These are phyloP conservation scores for Caloenas nicobarica DNA, from an alignment of 2,113 vertebrate genomes.

Conservation along the genomic window DNA sequence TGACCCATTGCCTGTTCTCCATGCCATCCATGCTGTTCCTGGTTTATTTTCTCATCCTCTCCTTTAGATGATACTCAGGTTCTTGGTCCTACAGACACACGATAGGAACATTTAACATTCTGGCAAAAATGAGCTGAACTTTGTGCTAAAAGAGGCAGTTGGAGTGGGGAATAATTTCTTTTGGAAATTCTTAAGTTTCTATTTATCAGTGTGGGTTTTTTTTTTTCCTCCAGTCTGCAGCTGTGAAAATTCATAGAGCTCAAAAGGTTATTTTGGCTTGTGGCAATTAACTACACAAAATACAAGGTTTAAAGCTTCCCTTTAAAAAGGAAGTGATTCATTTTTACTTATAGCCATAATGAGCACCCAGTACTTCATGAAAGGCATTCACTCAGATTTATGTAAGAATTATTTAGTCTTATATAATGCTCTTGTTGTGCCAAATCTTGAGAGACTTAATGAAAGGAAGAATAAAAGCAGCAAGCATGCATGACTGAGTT, in stretches of 20 bases:
- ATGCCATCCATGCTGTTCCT: neutral
- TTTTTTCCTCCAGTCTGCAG: neutral
- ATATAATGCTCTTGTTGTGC: conserved; percentile 47
- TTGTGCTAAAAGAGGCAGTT: conserved; percentile 37
- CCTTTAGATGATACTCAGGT: neutral
- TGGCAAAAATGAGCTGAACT: conserved; percentile 20
- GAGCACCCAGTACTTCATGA: conserved; percentile 21
- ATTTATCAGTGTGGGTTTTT: neutral
- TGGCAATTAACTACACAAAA: conserved; percentile 50
- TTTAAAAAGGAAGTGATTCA: conserved; percentile 57
- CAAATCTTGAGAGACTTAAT: conserved; percentile 34
- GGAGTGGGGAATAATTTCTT: conserved; percentile 24
- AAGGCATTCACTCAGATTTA: conserved; percentile 45
- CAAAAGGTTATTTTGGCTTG: conserved; percentile 57
- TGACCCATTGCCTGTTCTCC: neutral
- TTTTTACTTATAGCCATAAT: conserved; percentile 44
- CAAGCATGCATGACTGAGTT: neutral
- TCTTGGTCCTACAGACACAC: neutral
- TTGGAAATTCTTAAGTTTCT: conserved; percentile 46
- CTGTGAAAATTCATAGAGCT: conserved; percentile 56
- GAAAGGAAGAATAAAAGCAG: conserved; percentile 42
- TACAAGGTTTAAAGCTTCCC: conserved; percentile 13
- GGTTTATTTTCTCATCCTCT: neutral
- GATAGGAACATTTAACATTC: neutral
- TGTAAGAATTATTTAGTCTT: conserved; percentile 57